phyloP scores from a whole-genome alignment of 2,797 vertebrate species.

The Ibycter americanus region DNA sequence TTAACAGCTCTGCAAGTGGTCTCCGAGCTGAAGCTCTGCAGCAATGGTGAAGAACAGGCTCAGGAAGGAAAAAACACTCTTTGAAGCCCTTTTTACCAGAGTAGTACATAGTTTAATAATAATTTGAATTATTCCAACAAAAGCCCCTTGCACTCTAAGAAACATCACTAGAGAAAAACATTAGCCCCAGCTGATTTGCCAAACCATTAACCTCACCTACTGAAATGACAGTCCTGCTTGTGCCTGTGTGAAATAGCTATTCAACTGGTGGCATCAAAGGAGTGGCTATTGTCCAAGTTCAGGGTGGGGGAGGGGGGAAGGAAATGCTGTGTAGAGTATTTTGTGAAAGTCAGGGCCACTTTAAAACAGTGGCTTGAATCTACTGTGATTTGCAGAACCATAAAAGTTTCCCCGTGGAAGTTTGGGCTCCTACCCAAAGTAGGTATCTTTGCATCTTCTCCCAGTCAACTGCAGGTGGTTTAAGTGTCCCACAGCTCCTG shows the following conservation, averaged over 20 bases:
- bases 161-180: slow-evolving; percentile 43
- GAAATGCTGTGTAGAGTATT: neutral
- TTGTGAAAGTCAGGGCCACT: neutral
- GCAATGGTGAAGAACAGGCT: neutral
- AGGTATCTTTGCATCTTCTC: neutral
- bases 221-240: neutral
- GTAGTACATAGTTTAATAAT: slow-evolving; percentile 62
- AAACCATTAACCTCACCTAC: neutral
- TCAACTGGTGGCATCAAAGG: neutral
- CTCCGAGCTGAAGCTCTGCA: neutral
- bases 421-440: neutral
- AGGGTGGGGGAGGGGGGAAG: fast-evolving
- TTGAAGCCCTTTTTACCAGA: slow-evolving; percentile 49
- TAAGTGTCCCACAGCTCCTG: neutral
- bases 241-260: neutral
- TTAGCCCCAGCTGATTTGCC: neutral
- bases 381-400: neutral
- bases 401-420: neutral
- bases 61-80: neutral
- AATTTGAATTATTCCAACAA: slow-evolving; percentile 62
- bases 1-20: slow-evolving; percentile 11
- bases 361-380: neutral
- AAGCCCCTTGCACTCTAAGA: slow-evolving; percentile 56
- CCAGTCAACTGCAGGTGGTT: fast-evolving
- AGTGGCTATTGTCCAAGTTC: neutral